Base-by-base conservation (phyloP, 2,113 vertebrate species). In the Mystacornis crossleyi region DNA sequence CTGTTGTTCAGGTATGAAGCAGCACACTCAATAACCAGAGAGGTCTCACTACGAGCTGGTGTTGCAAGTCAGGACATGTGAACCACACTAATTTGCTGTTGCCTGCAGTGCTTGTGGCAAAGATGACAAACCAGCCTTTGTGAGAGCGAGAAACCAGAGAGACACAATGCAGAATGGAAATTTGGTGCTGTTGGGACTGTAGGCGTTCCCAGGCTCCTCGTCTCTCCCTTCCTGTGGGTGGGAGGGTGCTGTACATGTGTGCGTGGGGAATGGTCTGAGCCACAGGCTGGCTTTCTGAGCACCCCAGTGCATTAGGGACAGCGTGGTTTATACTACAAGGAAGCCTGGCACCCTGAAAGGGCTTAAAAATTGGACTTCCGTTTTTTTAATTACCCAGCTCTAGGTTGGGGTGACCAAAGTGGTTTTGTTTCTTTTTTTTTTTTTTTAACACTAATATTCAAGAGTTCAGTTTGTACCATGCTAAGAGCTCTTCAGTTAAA, bases 71-170 rank as follows among this genome's bases (percentile, higher is more conserved):
- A 48, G 95, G 77, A 72, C 86, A 79, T 2, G 85, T 24, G 43
- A 86, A 48, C 61, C n/a, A 3, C 64, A 1, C 45, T 18, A 12
- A 13, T 90, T 62, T 4, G 21, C 91, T 54, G 58, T 24, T 81
- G 90, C 88, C 83, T 54, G 51, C 75, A 15, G 51, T 38, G 86
- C 80, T 96, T 81, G 81, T 96, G 87, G 89, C 88, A 83, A 53
- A 72, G 93, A 88, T 94, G 94, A 94, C 97, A 97, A 95, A 79
- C 51, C 65, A 75, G 91, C 71, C 82, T 91, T 85, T 90, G 78
- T 94, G 69, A 3, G 21, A 92, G 88, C 0, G 6, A 89, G 66
- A 90, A 96, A 90, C 73, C 91, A 43, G 78, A 60, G 48, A 61
- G 40, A 18, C 82, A 69, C 38, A 60, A 10, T 3, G 66, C 61